A percentile compares a stretch with the other conserved stretches of the same genome.
phyloP scores from a whole-genome alignment of 1,140 invertebrate species.

The Drosophila tropicalis region DNA sequence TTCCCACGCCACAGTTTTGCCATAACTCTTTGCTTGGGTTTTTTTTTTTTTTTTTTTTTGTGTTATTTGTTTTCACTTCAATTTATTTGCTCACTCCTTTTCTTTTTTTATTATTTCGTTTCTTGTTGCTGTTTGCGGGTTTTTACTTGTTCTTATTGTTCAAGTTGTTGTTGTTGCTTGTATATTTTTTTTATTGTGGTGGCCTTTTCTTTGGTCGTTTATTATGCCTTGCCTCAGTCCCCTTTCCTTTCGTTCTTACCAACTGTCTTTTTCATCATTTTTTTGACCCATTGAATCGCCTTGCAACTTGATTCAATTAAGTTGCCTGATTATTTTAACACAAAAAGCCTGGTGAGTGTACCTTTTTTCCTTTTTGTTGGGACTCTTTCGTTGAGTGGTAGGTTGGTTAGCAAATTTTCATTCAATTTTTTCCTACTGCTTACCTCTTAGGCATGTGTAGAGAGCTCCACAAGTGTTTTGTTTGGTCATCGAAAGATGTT shows the following conservation, averaged over 20 bases:
- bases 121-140: conserved; percentile 17
- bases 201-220: conserved; percentile 63
- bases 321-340: conserved; percentile 75
- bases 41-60: conserved; percentile 12
- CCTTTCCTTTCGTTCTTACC: conserved; percentile 23
- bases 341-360: conserved; percentile 18
- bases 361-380: conserved; percentile 18
- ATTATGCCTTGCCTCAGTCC: conserved; percentile 37
- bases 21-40: not conserved
- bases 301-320: conserved; percentile 72
- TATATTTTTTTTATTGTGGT: conserved; percentile 22
- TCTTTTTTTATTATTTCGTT: conserved; percentile 31
- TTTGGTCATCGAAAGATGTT: conserved; percentile 18
- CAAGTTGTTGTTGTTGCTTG: conserved; percentile 21
- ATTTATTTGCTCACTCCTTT: conserved; percentile 73
- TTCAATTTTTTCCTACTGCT: conserved; percentile 46
- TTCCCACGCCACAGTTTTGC: not conserved
- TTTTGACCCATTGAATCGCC: conserved; percentile 33
- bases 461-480: conserved; percentile 51
- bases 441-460: conserved; percentile 48
- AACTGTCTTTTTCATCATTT: conserved; percentile 3
- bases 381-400: not conserved
- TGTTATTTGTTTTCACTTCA: conserved; percentile 77
- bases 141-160: conserved; percentile 26
- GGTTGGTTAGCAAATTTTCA: conserved; percentile 30